Evolutionary conservation across 1,140 invertebrate genomes (phyloP), one percentile per base, ranked within the genome.

Genomic region (Atopsyche davidsoni): DNA sequence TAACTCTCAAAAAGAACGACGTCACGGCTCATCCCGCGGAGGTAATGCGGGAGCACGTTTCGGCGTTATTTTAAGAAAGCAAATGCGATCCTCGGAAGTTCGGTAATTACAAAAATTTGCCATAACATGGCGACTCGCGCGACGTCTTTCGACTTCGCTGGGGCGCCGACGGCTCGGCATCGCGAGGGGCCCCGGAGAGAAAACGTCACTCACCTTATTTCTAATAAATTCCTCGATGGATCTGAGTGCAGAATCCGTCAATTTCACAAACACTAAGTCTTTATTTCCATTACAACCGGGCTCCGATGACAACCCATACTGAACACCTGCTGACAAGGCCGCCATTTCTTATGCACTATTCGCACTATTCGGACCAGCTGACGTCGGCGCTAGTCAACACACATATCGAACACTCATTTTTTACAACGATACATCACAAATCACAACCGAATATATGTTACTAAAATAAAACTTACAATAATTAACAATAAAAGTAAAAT

Each of bases 291-390:
- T 80, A 77, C 82, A 83, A 80, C 80, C 81, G 75, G 79, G 81
- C 72, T 87, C 85, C 69, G 90, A 90, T 77, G 88, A 89, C 79
- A 93, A 87, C 78, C 87, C 88, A 88, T 93, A 94, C 79, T 92
- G 86, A 78, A 86, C 82, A 81, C 89, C 89, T 84, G 90, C 85
- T 79, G 86, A 84, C 79, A 93, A 85, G 80, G 86, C 82, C 83
- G 89, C 89, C 89, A 92, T 94, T 87, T 87, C 70, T 72, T 70
- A 72, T 67, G 70, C 69, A 72, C 70, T 73, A 72, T 73, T 73
- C 69, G 69, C 71, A 69, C 65, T 70, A 36, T 40, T 38, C 21
- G 64, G 68, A 72, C 70, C 72, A 73, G 69, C 71, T 73, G 71
- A 72, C 71, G 70, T 64, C 68, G 70, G 68, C 69, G 69, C 71